A percentile compares a stretch with the other conserved stretches of the same genome.
Conservation (phyloP, 1,140 invertebrate species). For the Helicoverpa armigera region DNA sequence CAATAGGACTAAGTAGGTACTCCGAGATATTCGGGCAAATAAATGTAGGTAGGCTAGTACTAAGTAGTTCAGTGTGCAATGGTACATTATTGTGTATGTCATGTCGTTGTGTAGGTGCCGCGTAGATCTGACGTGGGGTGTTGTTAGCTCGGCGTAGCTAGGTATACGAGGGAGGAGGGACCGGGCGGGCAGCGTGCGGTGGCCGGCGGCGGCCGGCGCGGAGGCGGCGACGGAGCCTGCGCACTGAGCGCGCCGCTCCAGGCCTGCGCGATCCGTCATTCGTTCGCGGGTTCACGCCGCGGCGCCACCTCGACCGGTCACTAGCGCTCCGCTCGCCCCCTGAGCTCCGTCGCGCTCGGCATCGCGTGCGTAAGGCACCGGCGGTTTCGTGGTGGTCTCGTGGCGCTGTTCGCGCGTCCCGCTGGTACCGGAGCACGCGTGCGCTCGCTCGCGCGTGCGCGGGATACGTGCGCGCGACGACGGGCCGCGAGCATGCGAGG, state of each 20-base stretch:
- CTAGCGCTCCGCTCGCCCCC: conserved; percentile 49
- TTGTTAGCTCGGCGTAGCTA: conserved; percentile 58
- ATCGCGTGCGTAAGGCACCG: conserved; percentile 25
- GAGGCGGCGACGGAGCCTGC: conserved; percentile 67
- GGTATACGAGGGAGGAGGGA: conserved; percentile 37
- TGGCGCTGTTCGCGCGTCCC: conserved; percentile 55
- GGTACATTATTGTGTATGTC: too few species aligned
- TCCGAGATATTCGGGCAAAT: too few species aligned
- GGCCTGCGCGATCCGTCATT: conserved; percentile 78
- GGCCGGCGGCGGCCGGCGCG: conserved; percentile 51
- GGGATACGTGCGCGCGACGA: conserved; percentile 80
- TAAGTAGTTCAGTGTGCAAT: too few species aligned
- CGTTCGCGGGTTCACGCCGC: conserved; percentile 74
- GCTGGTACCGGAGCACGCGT: conserved; percentile 68
- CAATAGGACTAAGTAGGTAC: too few species aligned
- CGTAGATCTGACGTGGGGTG: conserved; percentile 55
- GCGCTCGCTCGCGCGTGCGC: conserved; percentile 81
- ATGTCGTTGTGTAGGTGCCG: conserved; percentile 1
- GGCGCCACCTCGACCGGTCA: conserved; percentile 63
- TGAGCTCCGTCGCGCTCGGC: conserved; percentile 49
- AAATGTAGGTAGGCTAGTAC: too few species aligned
- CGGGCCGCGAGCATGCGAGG: conserved; percentile 85
- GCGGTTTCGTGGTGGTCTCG: conserved; percentile 34
- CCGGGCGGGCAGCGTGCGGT: conserved; percentile 24
- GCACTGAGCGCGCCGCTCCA: conserved; percentile 67